These are phyloP conservation scores for Halocaridina rubra DNA, from an alignment of 2,888 invertebrate species.

Conservation along the genomic window DNA sequence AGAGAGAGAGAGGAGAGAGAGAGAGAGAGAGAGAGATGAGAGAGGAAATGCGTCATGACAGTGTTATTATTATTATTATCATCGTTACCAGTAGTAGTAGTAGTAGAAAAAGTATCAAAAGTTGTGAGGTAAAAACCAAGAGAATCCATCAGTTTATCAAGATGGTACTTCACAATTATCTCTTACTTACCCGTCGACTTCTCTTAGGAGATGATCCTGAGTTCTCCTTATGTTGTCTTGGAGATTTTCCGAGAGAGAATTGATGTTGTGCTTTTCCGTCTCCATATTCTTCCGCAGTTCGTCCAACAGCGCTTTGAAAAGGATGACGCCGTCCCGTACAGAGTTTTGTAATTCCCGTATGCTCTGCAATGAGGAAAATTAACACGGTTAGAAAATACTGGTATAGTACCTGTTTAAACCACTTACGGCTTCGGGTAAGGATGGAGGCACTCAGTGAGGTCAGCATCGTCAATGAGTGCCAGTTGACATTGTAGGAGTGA, in stretches of 20 bases:
- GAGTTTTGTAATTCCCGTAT: constrained; percentile 76
- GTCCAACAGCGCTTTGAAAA: constrained; percentile 76
- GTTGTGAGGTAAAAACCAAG: background rate
- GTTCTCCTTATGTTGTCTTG: constrained; percentile 78
- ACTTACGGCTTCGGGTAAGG: too few relatives aligned
- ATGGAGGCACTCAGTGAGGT: too few relatives aligned
- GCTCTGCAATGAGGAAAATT: constrained; percentile 43
- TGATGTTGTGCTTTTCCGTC: constrained; percentile 76
- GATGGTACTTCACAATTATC: too few relatives aligned
- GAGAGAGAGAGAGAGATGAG: background rate
- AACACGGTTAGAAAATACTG: too few relatives aligned
- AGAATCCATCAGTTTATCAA: too few relatives aligned
- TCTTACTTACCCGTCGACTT: constrained; percentile 76
- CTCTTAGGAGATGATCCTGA: constrained; percentile 76
- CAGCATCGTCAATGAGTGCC: too few relatives aligned
- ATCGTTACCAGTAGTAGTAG: background rate
- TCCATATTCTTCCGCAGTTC: constrained; percentile 77
- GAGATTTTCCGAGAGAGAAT: constrained; percentile 76
- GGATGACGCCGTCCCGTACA: constrained; percentile 76
- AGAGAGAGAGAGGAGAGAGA: background rate
- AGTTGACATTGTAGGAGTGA: too few relatives aligned
- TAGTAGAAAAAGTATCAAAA: background rate
- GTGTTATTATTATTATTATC: too few relatives aligned
- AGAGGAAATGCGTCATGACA: too few relatives aligned
- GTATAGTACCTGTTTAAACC: too few relatives aligned